phyloP scores from a whole-genome alignment of 2,888 invertebrate species.

The Synergus umbraculus region DNA sequence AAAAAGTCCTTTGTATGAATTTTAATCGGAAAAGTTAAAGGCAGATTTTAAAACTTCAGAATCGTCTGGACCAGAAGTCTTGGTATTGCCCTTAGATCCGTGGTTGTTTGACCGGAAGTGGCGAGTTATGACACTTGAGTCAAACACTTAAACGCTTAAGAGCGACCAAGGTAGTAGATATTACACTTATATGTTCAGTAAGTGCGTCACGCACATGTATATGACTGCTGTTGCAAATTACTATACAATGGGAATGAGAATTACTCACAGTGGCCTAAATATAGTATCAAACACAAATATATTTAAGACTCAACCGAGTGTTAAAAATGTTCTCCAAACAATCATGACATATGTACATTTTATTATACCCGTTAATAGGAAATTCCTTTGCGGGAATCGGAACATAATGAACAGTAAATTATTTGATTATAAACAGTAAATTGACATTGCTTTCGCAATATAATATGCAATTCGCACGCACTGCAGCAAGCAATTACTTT shows the following conservation, averaged over 20 bases:
- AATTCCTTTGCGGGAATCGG: neutral
- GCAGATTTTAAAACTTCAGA: neutral
- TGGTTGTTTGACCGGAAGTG: conserved; percentile 70
- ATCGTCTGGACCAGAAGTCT: conserved; percentile 29
- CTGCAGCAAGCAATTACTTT: conserved; percentile 43
- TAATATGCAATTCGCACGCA: conserved; percentile 1
- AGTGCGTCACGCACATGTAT: conserved; percentile 4
- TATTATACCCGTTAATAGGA: neutral
- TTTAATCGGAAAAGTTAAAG: neutral
- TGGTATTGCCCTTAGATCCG: conserved; percentile 62
- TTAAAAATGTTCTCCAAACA: no score
- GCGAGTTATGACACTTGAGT: conserved; percentile 74
- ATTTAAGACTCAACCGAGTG: neutral
- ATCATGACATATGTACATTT: no score
- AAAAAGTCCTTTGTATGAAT: no score
- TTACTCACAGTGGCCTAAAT: neutral
- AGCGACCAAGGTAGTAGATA: conserved; percentile 64
- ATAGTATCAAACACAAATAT: conserved; percentile 6
- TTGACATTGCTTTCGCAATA: conserved; percentile 24
- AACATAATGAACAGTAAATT: neutral
- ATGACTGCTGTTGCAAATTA: conserved; percentile 1
- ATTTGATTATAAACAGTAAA: conserved; percentile 6
- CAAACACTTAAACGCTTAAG: conserved; percentile 70
- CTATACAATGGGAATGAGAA: conserved; percentile 12
- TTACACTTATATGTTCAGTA: conserved; percentile 43